Base-by-base conservation (phyloP, 2,797 vertebrate genomes). In the Malacoraja senta region DNA sequence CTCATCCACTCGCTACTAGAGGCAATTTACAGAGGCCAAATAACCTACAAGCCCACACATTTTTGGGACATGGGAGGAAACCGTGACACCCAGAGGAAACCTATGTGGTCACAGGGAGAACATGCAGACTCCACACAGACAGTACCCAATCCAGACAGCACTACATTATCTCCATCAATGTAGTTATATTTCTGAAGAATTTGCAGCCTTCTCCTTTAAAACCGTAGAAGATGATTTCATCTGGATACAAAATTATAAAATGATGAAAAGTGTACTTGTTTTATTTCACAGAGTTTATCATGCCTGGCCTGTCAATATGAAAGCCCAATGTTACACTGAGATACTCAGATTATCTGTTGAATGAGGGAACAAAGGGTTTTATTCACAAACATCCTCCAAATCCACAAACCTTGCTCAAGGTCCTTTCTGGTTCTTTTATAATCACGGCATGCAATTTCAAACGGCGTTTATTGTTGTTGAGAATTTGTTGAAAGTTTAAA, bases 201-300 rank as follows among this genome's bases (percentile, higher is more conserved):
- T 86, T 61, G 63, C 58, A n/a, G 58, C 12, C 10, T n/a, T 44
- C 29, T 84, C 4, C 24, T n/a, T 84, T 61, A n/a, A 84, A 53
- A 83, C 44, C 4, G 90, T 17, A 74, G 72, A 68, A 63, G 26
- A n/a, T 13, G 1, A 44, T 76, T 29, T 92, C n/a, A 58, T 76
- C n/a, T 92, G 72, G 90, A 76, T 92, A 92, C 44, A 74, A 92
- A 92, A 72, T 58, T 76, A 53, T 13, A 92, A 68, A 88, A 68
- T 65, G 17, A 68, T 21, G n/a, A 88, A 76, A 76, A 74, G 71
- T 44, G 10, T 76, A 76, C 13, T 74, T 92, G 72, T 76, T 92
- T 92, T 68, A 92, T 44, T 92, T 92, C 21, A 58, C 35, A 2
- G 8, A 53, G 44, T 92, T 53, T 44, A 53, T 92, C 72, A 72